Conservation (phyloP, 2,113 vertebrate species). For the Callipepla californica region DNA sequence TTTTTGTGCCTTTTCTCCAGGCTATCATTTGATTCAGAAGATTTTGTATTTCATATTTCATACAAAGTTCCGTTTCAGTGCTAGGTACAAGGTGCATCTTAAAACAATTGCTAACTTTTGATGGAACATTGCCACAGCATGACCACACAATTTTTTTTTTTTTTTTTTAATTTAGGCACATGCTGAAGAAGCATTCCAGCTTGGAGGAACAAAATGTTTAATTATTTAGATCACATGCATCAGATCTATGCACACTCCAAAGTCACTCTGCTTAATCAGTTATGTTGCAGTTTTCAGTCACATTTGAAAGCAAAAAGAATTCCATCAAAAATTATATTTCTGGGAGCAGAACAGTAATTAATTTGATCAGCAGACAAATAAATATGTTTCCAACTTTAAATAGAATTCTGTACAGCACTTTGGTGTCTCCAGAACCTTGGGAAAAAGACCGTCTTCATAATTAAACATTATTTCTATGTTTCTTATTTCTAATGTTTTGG, state of each 20-base stretch:
- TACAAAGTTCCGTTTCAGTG: background rate
- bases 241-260: background rate
- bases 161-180: background rate
- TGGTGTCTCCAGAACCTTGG: background rate
- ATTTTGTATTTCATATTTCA: background rate
- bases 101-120: background rate
- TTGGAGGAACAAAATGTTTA: slow-evolving; percentile 9
- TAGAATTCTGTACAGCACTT: background rate
- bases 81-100: background rate
- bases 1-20: background rate
- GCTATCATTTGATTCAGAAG: background rate
- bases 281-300: slow-evolving; percentile 2
- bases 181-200: background rate
- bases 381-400: background rate
- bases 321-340: background rate
- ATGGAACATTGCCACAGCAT: background rate
- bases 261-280: slow-evolving; percentile 24
- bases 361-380: background rate
- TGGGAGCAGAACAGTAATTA: background rate
- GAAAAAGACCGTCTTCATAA: background rate
- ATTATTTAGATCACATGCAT: background rate
- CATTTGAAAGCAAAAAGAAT: slow-evolving; percentile 21
- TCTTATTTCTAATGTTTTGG: background rate
- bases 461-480: background rate
- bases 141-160: background rate